These are phyloP conservation scores for Ctenopoma kingsleyae DNA, from an alignment of 2,797 vertebrate species.

Conservation along the genomic window DNA sequence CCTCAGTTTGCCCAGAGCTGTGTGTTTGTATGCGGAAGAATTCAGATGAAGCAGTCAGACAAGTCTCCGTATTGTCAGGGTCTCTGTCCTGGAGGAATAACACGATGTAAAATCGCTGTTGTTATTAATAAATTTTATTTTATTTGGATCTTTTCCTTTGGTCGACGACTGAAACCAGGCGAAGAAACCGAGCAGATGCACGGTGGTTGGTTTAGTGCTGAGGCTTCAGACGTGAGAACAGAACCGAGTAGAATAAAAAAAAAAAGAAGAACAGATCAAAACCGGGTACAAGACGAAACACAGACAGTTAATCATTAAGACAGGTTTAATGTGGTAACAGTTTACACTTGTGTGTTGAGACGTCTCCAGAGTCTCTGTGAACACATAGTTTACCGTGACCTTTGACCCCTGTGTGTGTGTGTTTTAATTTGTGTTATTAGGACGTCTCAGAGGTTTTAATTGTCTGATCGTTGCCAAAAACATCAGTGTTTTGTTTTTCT, in stretches of 20 bases:
- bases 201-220: neutral
- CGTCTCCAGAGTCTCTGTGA: constrained; percentile 7
- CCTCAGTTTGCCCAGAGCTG: neutral
- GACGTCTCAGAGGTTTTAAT: constrained; percentile 10
- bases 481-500: constrained; percentile 11
- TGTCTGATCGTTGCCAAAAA: constrained; percentile 34
- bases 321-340: constrained; percentile 17
- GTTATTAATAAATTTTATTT: neutral
- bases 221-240: neutral
- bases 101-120: neutral
- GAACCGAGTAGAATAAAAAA: neutral
- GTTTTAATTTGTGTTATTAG: constrained; percentile 21
- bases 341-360: neutral
- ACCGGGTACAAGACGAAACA: neutral
- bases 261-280: neutral
- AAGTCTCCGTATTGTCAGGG: constrained; percentile 21
- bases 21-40: constrained; percentile 4
- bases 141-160: constrained; percentile 1
- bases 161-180: neutral
- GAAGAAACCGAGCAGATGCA: neutral
- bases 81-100: constrained; percentile 28
- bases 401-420: constrained; percentile 14
- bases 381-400: constrained; percentile 47
- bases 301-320: neutral
- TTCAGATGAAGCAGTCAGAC: constrained; percentile 33